These are phyloP conservation scores for Chionomys nivalis DNA, from an alignment of 2,113 vertebrate genomes.

Conservation along the genomic window DNA sequence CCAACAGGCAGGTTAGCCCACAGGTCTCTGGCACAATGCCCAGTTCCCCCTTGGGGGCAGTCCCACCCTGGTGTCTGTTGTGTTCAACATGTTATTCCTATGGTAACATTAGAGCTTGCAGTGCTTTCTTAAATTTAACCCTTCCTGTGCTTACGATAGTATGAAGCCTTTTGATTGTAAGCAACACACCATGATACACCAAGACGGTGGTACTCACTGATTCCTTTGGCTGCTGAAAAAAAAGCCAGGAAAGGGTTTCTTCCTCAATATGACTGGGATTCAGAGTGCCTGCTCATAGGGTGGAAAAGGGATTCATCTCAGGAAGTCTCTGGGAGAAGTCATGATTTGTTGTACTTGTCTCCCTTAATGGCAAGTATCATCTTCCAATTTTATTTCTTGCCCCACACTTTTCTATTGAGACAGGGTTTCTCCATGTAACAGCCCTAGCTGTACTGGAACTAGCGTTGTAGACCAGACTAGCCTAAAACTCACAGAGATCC, in stretches of 20 bases:
- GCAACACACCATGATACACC: background rate
- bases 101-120: background rate
- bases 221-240: slow-evolving; percentile 6
- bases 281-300: background rate
- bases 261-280: background rate
- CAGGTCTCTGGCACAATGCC: slow-evolving; percentile 42
- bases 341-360: background rate
- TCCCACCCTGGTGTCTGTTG: background rate
- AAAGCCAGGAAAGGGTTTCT: slow-evolving; percentile 19
- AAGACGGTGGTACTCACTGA: background rate
- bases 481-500: too few species aligned
- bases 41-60: background rate
- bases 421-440: too few species aligned
- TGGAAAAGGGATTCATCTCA: background rate
- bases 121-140: slow-evolving; percentile 41
- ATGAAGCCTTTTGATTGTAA: slow-evolving; percentile 1
- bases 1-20: slow-evolving; percentile 47
- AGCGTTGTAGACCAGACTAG: too few species aligned
- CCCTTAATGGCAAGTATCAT: background rate
- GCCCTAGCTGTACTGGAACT: too few species aligned
- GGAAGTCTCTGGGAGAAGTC: background rate
- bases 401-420: background rate
- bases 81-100: background rate
- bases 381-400: slow-evolving; percentile 40
- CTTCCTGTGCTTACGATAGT: background rate